These are phyloP conservation scores for Anhinga anhinga DNA, from an alignment of 2,113 vertebrate species.

Conservation along the genomic window DNA sequence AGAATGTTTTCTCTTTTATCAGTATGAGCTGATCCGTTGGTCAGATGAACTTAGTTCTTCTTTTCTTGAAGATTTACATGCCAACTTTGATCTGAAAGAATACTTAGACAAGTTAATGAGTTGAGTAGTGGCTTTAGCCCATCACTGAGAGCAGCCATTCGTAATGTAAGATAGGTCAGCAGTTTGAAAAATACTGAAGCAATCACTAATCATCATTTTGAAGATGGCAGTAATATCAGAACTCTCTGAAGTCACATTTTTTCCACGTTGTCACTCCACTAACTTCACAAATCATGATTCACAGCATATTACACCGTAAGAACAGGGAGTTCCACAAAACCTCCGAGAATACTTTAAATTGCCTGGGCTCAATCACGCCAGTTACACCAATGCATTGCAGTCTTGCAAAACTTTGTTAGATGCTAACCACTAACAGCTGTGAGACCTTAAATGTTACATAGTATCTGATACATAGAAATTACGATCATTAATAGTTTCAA, in stretches of 20 bases:
- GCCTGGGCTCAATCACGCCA: not conserved
- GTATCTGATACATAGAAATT: not conserved
- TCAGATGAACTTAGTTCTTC: not conserved
- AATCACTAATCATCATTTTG: not conserved
- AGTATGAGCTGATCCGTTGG: not conserved
- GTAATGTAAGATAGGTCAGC: not conserved
- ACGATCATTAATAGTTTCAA: not conserved
- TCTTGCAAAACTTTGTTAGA: not conserved
- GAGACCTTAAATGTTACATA: not conserved
- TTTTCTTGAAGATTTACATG: not conserved
- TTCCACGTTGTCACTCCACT: rapidly evolving
- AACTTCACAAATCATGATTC: not conserved
- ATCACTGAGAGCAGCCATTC: not conserved
- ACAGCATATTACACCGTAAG: not conserved
- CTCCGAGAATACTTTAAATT: not conserved
- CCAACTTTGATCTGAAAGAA: not conserved
- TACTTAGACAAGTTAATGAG: not conserved
- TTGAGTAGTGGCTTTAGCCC: not conserved
- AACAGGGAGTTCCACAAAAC: not conserved
- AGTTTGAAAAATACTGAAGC: not conserved
- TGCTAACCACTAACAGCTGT: not conserved
- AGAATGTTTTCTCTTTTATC: not conserved
- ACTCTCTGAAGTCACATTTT: not conserved
- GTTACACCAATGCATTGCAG: not conserved
- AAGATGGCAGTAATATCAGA: not conserved